phyloP scores from a whole-genome alignment of 1,140 invertebrate genomes.

The Trichonephila clavipes region DNA sequence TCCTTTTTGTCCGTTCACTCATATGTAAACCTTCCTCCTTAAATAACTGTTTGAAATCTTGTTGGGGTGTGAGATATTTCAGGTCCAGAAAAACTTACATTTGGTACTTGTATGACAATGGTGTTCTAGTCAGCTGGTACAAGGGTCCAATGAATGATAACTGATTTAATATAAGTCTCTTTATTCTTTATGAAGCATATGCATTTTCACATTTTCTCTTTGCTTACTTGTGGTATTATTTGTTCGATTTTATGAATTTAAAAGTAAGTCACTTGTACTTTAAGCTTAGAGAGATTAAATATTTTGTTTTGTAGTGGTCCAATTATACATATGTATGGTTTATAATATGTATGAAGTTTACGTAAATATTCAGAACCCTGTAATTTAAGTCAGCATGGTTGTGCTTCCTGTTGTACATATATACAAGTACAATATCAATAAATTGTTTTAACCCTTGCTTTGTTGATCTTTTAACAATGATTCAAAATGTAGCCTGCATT shows the following conservation, averaged over 20 bases:
- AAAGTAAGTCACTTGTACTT: constrained; percentile 27
- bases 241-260: background rate
- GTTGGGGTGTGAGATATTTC: background rate
- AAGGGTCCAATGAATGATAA: constrained; percentile 69
- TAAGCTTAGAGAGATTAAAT: constrained; percentile 30
- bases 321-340: constrained; percentile 16
- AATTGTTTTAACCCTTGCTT: constrained; percentile 75
- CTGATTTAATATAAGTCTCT: constrained; percentile 30
- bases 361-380: constrained; percentile 58
- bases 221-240: constrained; percentile 33
- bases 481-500: background rate
- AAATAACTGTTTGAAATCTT: constrained; percentile 22
- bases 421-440: constrained; percentile 75
- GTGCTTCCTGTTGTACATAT: constrained; percentile 75
- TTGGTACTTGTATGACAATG: constrained; percentile 56
- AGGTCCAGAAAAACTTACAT: constrained; percentile 37
- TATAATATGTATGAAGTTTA: constrained; percentile 21
- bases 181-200: constrained; percentile 44
- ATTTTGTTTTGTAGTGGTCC: constrained; percentile 10
- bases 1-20: constrained; percentile 26
- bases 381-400: constrained; percentile 75
- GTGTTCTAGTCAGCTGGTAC: constrained; percentile 67
- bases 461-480: background rate
- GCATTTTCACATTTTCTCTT: constrained; percentile 66
- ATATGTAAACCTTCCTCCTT: background rate